phyloP scores from a whole-genome alignment of 2,888 invertebrate species.

The Lycophotia porphyrea region DNA sequence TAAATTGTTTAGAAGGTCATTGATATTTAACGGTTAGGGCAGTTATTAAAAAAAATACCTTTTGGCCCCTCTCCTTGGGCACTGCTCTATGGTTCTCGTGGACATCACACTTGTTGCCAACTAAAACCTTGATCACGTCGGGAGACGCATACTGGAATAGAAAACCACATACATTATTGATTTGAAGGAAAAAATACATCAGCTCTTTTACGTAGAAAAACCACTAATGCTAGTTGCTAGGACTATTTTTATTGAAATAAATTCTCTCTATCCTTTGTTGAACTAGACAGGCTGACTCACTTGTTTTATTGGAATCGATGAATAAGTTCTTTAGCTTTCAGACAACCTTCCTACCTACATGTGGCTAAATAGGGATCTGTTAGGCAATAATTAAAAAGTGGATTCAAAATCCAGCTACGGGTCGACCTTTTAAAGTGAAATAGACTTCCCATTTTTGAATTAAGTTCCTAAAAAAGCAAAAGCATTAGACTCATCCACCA shows the following conservation, averaged over 20 bases:
- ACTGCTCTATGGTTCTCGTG: slow-evolving; percentile 93
- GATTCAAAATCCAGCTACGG: neutral
- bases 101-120: slow-evolving; percentile 96
- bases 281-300: slow-evolving; percentile 30
- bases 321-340: slow-evolving; percentile 12
- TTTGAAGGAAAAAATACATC: neutral
- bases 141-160: slow-evolving; percentile 94
- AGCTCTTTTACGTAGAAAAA: neutral
- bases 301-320: slow-evolving; percentile 15
- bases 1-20: neutral
- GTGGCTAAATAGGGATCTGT: neutral
- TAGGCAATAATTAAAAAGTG: neutral
- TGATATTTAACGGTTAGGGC: neutral
- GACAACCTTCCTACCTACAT: neutral
- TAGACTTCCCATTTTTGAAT: neutral
- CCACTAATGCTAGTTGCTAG: neutral
- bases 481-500: neutral
- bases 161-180: slow-evolving; percentile 15
- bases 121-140: slow-evolving; percentile 96
- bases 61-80: slow-evolving; percentile 94
- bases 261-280: slow-evolving; percentile 3
- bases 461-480: neutral
- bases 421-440: neutral
- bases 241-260: slow-evolving; percentile 15
- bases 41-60: slow-evolving; percentile 87